These are phyloP conservation scores for Silurus glanis DNA, from an alignment of 2,113 vertebrate species.

Conservation along the genomic window DNA sequence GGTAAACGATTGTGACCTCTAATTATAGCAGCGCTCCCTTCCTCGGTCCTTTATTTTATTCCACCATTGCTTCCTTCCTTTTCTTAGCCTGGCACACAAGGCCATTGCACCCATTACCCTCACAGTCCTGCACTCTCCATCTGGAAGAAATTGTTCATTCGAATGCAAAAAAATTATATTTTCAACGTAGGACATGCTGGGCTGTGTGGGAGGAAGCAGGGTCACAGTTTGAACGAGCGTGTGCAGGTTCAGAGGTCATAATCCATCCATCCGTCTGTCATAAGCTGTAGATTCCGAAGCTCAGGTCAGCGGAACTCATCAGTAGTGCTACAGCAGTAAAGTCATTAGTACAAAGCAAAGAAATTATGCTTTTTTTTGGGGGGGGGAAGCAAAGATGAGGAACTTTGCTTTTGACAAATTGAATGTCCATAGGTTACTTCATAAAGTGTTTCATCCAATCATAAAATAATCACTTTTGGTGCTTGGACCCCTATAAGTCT, in stretches of 20 bases:
- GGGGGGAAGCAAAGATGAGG: background rate
- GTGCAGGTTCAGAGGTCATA: conserved; percentile 2
- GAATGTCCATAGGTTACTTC: background rate
- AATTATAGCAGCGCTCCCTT: conserved; percentile 45
- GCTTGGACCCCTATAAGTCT: background rate
- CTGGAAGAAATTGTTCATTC: background rate
- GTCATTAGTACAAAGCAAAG: background rate
- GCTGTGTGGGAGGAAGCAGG: background rate
- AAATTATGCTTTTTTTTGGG: background rate
- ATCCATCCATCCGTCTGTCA: background rate
- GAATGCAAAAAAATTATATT: background rate
- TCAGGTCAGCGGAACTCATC: background rate
- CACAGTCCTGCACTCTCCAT: background rate
- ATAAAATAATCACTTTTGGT: background rate
- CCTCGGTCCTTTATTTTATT: background rate
- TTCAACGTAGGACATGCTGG: background rate
- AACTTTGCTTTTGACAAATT: background rate
- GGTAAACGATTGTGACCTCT: conserved; percentile 54
- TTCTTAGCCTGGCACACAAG: background rate
- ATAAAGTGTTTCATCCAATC: background rate
- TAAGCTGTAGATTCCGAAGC: background rate
- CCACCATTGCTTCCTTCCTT: conserved; percentile 2
- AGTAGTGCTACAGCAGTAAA: background rate
- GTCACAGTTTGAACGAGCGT: background rate
- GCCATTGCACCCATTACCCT: background rate